These are phyloP conservation scores for Lasius fuliginosus DNA, from an alignment of 2,888 invertebrate genomes.

Conservation along the genomic window DNA sequence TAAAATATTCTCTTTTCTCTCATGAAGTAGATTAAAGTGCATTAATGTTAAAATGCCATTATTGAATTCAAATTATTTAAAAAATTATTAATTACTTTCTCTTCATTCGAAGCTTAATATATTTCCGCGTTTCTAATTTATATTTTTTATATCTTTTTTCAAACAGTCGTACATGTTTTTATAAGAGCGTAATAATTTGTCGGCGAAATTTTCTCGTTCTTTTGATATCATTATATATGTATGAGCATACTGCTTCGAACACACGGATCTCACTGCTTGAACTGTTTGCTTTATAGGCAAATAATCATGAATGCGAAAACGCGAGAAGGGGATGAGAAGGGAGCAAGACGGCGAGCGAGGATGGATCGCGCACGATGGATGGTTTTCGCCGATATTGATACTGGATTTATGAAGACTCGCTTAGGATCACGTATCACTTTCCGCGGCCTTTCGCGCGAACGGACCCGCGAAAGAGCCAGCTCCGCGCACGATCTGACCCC, in stretches of 20 bases:
- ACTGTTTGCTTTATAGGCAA: background rate
- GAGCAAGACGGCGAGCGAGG: slow-evolving; percentile 47
- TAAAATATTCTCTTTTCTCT: background rate
- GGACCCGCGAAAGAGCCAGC: slow-evolving; percentile 2
- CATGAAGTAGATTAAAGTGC: background rate
- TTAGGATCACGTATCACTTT: slow-evolving; percentile 76
- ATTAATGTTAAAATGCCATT: background rate
- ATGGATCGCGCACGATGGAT: slow-evolving; percentile 64
- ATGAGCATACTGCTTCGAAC: no score
- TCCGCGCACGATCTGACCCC: slow-evolving; percentile 51
- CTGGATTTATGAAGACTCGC: slow-evolving; percentile 79
- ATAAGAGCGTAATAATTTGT: background rate
- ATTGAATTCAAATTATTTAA: slow-evolving; percentile 1
- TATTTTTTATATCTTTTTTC: background rate
- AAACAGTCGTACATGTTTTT: background rate
- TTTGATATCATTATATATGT: background rate
- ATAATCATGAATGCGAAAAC: slow-evolving; percentile 31
- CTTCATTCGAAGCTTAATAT: background rate
- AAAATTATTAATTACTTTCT: background rate
- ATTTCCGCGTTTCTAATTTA: background rate
- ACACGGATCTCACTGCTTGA: background rate
- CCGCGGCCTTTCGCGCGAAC: slow-evolving; percentile 60
- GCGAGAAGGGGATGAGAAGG: slow-evolving; percentile 50
- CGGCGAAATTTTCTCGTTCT: background rate
- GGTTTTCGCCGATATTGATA: slow-evolving; percentile 77